Evolutionary conservation across 2,888 invertebrate genomes (phyloP), one percentile per base, ranked within the genome.

Genomic region (Eumacrocentrus americanus): DNA sequence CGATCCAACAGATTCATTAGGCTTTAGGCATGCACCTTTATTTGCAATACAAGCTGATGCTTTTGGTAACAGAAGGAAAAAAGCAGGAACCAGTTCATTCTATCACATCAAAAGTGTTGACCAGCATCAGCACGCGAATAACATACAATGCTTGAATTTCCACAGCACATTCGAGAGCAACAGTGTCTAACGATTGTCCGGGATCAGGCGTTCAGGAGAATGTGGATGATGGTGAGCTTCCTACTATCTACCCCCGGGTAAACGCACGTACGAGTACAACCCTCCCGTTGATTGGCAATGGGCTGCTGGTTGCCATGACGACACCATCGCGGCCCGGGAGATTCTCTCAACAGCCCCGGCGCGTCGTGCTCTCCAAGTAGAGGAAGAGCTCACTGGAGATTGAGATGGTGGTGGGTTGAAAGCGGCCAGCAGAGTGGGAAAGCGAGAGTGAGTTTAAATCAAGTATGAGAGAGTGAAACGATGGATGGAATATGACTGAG

Each of bases 211-310:
- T 20, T 44, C 57, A 57, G 63, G 46, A 62, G 58, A 57, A 66
- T 62, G 61, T 9, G 9, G 29, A 29, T 4, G 61, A 61, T 60
- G 63, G 60, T 61, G 56, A 57, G 56, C 16, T 44, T 50, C 48
- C 40, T 54, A 42, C 14, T n/a, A 29, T 16, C n/a, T 23, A 22
- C 53, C 23, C 38, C 52, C 70, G 73, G 72, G 73, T 73, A 72
- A 76, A 74, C 72, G 76, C 74, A 72, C 74, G 72, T 74, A 75
- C 76, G 70, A 75, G 72, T 75, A 73, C 73, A 75, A 60, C 72
- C 76, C 75, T 70, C 52, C 63, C 58, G 58, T 54, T 73, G 72
- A 76, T 75, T 72, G 75, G 73, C 73, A 73, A 71, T 73, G 70
- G 75, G 73, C 70, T 66, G 62, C 52, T 68, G 71, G 75, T 75